phyloP scores from a whole-genome alignment of 1,140 invertebrate species.

The Spodoptera frugiperda region DNA sequence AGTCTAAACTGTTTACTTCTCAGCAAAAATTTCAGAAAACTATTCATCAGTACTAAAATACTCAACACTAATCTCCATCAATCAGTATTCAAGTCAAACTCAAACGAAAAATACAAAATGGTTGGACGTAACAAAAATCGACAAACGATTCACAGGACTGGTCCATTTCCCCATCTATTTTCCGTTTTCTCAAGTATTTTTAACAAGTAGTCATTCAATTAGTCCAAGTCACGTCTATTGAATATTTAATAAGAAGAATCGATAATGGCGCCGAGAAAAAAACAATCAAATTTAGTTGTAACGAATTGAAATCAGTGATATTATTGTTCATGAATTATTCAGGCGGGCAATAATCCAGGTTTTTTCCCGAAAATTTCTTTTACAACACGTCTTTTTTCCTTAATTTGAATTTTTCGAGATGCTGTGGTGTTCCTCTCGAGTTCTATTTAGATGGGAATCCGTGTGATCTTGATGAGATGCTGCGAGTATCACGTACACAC shows the following conservation, averaged over 20 bases:
- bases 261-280: conserved; percentile 9
- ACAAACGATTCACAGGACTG: background rate
- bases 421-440: background rate
- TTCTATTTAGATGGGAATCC: background rate
- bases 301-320: conserved; percentile 37
- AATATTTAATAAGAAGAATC: conserved; percentile 37
- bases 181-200: conserved; percentile 17
- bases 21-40: no score
- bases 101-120: background rate
- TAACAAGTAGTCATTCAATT: conserved; percentile 20
- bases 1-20: no score
- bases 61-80: no score
- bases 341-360: background rate
- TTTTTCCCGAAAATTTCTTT: background rate
- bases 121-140: background rate
- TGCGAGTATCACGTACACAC: background rate
- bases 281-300: conserved; percentile 32
- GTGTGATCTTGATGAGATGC: background rate
- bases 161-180: background rate
- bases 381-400: conserved; percentile 10
- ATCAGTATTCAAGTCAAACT: conserved; percentile 1
- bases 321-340: conserved; percentile 35
- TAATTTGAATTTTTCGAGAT: conserved; percentile 13
- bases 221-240: conserved; percentile 8
- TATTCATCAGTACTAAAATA: background rate